Evolutionary conservation across 2,888 invertebrate genomes (phyloP), one percentile per base, ranked within the genome.

Genomic region (Glaucopsyche alexis): DNA sequence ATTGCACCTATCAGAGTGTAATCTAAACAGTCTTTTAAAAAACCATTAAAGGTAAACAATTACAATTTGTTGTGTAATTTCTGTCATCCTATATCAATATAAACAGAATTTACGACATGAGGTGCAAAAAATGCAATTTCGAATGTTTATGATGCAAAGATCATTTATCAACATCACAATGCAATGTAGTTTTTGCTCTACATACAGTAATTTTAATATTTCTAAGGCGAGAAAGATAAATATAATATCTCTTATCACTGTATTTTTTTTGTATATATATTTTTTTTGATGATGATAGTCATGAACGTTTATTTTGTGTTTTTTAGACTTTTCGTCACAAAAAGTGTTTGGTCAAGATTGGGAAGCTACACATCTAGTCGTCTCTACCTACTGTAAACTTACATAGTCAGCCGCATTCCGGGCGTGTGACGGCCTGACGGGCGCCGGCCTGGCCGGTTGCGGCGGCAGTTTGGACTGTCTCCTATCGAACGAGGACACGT

Each of bases 401-500:
- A 93, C 93, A 82, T 87, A 90, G 77, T 85, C 85, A 76, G 85
- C 85, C 76, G 86, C 79, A 77, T 88, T 85, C 81, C 86, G 87
- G 78, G 78, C 83, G 76, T 89, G 85, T 13, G 85, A 81, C 16
- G 91, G 92, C 60, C 92, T 84, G 14, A 84, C 83, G 2, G 93
- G 93, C 66, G 91, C 90, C 55, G 91, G 90, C 45, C 90, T 84
- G 47, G 83, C 89, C 1, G 91, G 92, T 77, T 92, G 92, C 11
- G 93, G 93, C 9, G 92, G 92, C 74, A 92, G 89, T 79, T 93
- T 93, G 75, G 87, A 73, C 80, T 93, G 91, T 76, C 93, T 87
- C 74, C 93, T 84, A 78, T 93, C 93, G 81, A 93, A 89, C 75
- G 94, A 90, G 75, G 94, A 90, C 75, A 93, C 88, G 82, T 94